Conservation (phyloP, 2,113 vertebrate species). For the Gymnobelideus leadbeateri region DNA sequence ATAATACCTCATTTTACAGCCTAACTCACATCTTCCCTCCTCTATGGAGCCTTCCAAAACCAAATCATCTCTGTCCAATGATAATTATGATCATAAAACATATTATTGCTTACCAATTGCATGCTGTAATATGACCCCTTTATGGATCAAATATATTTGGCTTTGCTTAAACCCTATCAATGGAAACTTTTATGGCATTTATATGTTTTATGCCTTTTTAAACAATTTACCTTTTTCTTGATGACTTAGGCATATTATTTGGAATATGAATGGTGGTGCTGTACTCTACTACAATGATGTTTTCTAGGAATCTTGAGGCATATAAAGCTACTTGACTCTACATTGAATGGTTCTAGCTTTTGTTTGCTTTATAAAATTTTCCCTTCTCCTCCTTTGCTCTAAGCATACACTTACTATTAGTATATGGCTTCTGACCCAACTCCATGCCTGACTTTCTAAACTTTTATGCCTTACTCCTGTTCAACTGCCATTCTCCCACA, state of each 20-base stretch:
- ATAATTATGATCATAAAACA: not conserved
- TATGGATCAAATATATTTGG: not conserved
- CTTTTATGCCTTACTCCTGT: not conserved
- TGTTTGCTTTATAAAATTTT: not conserved
- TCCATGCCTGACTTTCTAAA: not conserved
- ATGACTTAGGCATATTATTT: not conserved
- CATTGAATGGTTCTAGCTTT: not conserved
- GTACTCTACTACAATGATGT: not conserved
- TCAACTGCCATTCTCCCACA: not conserved
- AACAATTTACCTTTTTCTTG: not conserved
- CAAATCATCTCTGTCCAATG: not conserved
- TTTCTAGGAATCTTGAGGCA: not conserved
- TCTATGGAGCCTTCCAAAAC: not conserved
- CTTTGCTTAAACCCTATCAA: slow-evolving; percentile 29
- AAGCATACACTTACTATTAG: not conserved
- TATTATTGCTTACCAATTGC: not conserved
- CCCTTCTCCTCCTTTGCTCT: not conserved
- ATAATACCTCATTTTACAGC: not conserved
- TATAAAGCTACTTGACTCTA: not conserved
- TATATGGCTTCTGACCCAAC: not conserved
- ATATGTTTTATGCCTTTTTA: not conserved
- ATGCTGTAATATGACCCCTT: not conserved
- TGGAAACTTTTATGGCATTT: slow-evolving; percentile 37
- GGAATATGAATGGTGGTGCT: not conserved
- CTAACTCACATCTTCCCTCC: not conserved